Base-by-base conservation (phyloP, 2,797 vertebrate species). In the Myioborus melanocephalus region DNA sequence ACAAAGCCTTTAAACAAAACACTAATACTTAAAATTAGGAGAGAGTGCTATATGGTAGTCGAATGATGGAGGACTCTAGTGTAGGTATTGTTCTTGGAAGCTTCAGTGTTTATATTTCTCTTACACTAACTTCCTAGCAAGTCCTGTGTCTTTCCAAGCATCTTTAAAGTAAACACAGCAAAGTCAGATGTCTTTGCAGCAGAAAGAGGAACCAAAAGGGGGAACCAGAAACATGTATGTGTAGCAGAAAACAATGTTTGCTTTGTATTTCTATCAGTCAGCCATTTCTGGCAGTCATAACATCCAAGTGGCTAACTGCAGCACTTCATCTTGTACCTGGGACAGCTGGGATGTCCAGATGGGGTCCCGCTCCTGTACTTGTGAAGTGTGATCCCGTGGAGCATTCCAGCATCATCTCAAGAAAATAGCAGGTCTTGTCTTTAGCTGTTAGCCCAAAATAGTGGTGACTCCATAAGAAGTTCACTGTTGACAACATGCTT, bases 151-250 rank as follows among this genome's bases (percentile, higher is more conserved):
- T 71, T 96, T 93, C 43, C 80, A 90, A 46, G 59, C 34, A 1
- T 76, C 60, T 73, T 53, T 89, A 72, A 91, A 89, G 69, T 85
- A 89, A 96, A 87, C 61, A 75, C 4, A 68, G 34, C 28, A 23
- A 69, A 83, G 43, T 83, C 75, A 90, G 60, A 70, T 50, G 84
- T 79, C 34, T 56, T 83, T 90, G 41, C 39, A 71, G 59, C 65
- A 95, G 73, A 89, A 92, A 59, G 78, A 89, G 91, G 78, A 92
- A 89, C 81, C 1, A 5, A 94, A 88, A 92, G 41, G 69, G 75
- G 76, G 41, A 95, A 90, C 46, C 35, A 66, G 78, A 63, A 93
- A 59, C 43, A 49, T 32, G 49, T 69, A 37, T 21, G 12, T 30
- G 43, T 47, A 81, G 69, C 12, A 59, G 37, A 53, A 44, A 7